A percentile compares a stretch with the other conserved stretches of the same genome.
Conservation (phyloP, 2,113 vertebrate species). For the Origma solitaria region DNA sequence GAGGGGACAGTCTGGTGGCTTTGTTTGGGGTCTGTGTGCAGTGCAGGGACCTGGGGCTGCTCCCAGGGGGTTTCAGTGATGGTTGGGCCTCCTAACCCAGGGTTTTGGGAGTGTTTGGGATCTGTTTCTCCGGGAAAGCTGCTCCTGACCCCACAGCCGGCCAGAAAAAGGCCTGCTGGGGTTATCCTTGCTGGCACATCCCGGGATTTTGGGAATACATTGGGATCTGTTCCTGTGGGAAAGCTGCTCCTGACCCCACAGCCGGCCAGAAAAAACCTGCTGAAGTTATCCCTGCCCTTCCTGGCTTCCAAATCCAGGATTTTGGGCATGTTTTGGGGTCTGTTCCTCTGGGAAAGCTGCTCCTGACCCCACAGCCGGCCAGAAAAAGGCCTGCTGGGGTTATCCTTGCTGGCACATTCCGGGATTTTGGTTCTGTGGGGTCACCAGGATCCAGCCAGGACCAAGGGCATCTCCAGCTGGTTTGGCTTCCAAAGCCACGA, state of each 20-base stretch:
- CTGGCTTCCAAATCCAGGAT: too few relatives aligned
- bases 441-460: too few relatives aligned
- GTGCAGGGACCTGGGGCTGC: background rate
- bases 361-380: background rate
- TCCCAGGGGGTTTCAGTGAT: accelerated
- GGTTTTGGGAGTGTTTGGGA: background rate
- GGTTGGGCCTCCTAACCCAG: background rate
- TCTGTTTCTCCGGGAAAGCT: accelerated
- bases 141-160: background rate
- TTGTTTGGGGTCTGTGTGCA: background rate
- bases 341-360: background rate
- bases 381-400: background rate
- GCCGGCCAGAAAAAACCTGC: too few relatives aligned
- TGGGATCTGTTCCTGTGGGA: background rate
- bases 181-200: too few relatives aligned
- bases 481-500: too few relatives aligned
- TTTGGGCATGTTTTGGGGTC: accelerated
- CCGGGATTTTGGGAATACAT: too few relatives aligned
- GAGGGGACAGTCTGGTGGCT: background rate
- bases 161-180: background rate
- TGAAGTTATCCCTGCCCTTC: too few relatives aligned
- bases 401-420: too few relatives aligned
- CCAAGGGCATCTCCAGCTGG: too few relatives aligned
- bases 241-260: background rate
- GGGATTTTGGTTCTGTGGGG: too few relatives aligned